Percentiles rank a stretch among this genome's conserved stretches.
phyloP scores from a whole-genome alignment of 2,113 vertebrate species.

The Myxocyprinus asiaticus region DNA sequence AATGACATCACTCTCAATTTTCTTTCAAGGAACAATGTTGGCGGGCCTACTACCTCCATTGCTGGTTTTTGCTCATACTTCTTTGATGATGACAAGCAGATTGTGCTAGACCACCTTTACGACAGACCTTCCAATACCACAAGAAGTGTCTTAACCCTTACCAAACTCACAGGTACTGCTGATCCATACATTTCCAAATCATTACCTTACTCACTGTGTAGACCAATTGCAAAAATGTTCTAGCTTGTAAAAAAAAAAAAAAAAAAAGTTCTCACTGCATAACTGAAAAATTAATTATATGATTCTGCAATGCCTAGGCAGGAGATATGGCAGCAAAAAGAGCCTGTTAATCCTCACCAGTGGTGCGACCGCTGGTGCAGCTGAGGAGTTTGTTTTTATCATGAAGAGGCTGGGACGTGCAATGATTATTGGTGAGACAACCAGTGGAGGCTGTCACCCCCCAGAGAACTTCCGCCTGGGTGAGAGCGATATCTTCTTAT shows the following conservation, averaged over 20 bases:
- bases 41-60: slow-evolving; percentile 85
- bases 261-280: too few species aligned
- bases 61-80: slow-evolving; percentile 90
- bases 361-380: slow-evolving; percentile 79
- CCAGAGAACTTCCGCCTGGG: slow-evolving; percentile 81
- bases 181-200: too few species aligned
- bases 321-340: slow-evolving; percentile 84
- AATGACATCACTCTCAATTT: background rate
- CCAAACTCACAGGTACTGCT: slow-evolving; percentile 71
- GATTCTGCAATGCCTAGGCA: slow-evolving; percentile 67
- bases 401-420: slow-evolving; percentile 90
- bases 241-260: too few species aligned
- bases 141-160: slow-evolving; percentile 79
- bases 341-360: slow-evolving; percentile 86
- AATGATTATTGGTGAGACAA: slow-evolving; percentile 86
- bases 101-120: slow-evolving; percentile 89
- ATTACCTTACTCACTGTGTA: too few species aligned
- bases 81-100: slow-evolving; percentile 80
- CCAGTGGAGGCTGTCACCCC: slow-evolving; percentile 83
- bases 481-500: slow-evolving; percentile 81
- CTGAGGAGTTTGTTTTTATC: slow-evolving; percentile 91
- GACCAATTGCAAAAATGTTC: too few species aligned
- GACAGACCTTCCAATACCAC: slow-evolving; percentile 76
- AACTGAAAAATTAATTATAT: background rate
- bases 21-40: slow-evolving; percentile 84